Percentiles rank a stretch among this genome's conserved stretches.
phyloP scores from a whole-genome alignment of 2,113 vertebrate genomes.

The Xerus inauris region DNA sequence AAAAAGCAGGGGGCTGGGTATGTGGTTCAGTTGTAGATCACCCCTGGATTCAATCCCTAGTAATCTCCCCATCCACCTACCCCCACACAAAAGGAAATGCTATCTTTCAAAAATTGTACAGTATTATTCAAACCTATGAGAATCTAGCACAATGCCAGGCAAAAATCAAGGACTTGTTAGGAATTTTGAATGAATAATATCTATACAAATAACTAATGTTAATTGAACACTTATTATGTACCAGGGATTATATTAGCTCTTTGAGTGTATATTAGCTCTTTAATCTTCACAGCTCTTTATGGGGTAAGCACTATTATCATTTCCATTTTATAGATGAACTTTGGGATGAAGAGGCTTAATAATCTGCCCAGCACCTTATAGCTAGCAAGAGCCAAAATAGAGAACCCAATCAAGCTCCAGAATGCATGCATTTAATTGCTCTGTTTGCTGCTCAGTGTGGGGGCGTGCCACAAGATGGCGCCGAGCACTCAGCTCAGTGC shows the following conservation, averaged over 20 bases:
- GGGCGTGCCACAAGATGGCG: too few species aligned
- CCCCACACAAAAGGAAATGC: neutral
- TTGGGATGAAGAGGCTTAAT: neutral
- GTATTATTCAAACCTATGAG: neutral
- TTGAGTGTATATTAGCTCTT: neutral
- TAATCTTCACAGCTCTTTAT: neutral
- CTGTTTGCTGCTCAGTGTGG: neutral
- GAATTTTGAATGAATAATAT: neutral
- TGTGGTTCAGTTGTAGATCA: too few species aligned
- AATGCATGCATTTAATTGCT: fast-evolving
- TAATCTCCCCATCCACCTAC: too few species aligned
- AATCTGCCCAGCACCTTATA: neutral
- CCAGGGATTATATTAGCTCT: neutral
- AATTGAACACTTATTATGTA: neutral
- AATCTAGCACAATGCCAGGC: neutral
- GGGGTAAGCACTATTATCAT: neutral
- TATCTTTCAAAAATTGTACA: neutral
- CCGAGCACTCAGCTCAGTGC: too few species aligned
- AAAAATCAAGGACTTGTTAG: neutral
- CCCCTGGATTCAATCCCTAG: neutral
- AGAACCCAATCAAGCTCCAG: neutral
- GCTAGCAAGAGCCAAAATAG: neutral
- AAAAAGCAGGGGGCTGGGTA: too few species aligned
- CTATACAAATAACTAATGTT: neutral
- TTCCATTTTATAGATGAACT: neutral